Evolutionary conservation across 2,797 vertebrate species (phyloP).

Genomic region (Micropoecilia bifurca): DNA sequence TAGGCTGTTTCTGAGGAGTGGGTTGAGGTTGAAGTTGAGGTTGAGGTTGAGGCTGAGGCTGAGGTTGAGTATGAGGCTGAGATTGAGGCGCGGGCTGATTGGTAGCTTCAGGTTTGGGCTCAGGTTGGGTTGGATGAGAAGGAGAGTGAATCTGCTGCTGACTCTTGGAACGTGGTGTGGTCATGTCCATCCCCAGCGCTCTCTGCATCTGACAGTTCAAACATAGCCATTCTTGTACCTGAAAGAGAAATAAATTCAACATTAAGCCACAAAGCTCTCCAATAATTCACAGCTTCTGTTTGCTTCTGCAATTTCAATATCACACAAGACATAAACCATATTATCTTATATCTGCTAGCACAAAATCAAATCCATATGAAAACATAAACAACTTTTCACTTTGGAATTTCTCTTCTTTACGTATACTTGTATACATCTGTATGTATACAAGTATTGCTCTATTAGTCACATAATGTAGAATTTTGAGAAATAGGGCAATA

Average conservation of each 20-base stretch:
- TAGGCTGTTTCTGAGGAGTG: slow-evolving; percentile 57
- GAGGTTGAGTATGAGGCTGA: slow-evolving; percentile 20
- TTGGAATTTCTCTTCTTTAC: not conserved
- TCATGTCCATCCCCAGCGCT: slow-evolving; percentile 99
- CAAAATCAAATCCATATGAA: not conserved
- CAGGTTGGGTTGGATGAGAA: slow-evolving; percentile 86
- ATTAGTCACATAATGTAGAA: not conserved
- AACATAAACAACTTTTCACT: not conserved
- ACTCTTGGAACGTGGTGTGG: slow-evolving; percentile 96
- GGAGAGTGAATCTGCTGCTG: slow-evolving; percentile 97
- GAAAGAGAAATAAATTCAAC: slow-evolving; percentile 28
- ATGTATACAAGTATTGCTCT: not conserved
- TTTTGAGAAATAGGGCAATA: not conserved
- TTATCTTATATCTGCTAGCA: not conserved
- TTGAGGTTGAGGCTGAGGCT: slow-evolving; percentile 45
- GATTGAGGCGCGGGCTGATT: slow-evolving; percentile 42
- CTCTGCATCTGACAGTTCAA: slow-evolving; percentile 99
- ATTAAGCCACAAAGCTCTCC: not conserved
- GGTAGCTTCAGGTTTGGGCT: slow-evolving; percentile 77
- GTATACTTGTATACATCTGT: no score
- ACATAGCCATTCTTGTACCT: slow-evolving; percentile 99
- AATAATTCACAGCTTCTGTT: not conserved
- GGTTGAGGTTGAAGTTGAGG: slow-evolving; percentile 51
- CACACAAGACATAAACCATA: not conserved
- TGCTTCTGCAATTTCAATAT: not conserved